Percentiles rank a stretch among this genome's conserved stretches.
Evolutionary conservation across 2,888 invertebrate genomes (phyloP).

Genomic region (Coleophora flavipennella): DNA sequence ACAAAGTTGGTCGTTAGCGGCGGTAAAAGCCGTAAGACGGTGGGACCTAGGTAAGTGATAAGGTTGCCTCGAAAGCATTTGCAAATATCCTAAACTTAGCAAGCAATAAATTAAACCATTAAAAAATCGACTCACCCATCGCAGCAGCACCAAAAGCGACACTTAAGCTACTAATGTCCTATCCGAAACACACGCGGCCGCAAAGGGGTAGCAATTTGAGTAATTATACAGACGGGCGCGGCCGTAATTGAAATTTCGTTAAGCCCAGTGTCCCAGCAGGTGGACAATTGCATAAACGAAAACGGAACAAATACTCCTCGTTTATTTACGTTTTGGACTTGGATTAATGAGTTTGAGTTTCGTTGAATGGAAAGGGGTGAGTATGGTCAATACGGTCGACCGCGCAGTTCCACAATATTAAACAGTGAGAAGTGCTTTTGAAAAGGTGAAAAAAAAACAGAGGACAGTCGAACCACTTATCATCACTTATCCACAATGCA

Average conservation of each 20-base stretch:
- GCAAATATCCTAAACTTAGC: no score
- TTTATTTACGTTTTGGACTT: background rate
- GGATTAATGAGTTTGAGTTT: background rate
- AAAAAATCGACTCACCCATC: conserved; percentile 2
- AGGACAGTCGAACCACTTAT: no score
- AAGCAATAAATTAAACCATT: background rate
- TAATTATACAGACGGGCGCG: conserved; percentile 3
- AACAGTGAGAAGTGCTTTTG: no score
- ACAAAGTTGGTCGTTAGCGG: no score
- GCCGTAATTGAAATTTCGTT: conserved; percentile 7
- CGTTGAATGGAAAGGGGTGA: no score
- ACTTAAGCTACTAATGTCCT: background rate
- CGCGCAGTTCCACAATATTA: no score
- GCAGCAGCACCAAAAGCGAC: background rate
- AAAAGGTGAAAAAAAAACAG: no score
- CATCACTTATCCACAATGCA: no score
- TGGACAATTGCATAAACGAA: conserved; percentile 1
- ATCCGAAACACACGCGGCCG: background rate
- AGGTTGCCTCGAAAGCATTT: no score
- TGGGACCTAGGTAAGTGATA: no score
- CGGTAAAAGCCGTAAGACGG: no score
- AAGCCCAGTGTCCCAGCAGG: conserved; percentile 3
- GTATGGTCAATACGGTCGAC: no score
- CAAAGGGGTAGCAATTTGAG: background rate
- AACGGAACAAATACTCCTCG: background rate